Evolutionary conservation across 2,888 invertebrate genomes (phyloP).

Genomic region (Falcaria lacertinaria): DNA sequence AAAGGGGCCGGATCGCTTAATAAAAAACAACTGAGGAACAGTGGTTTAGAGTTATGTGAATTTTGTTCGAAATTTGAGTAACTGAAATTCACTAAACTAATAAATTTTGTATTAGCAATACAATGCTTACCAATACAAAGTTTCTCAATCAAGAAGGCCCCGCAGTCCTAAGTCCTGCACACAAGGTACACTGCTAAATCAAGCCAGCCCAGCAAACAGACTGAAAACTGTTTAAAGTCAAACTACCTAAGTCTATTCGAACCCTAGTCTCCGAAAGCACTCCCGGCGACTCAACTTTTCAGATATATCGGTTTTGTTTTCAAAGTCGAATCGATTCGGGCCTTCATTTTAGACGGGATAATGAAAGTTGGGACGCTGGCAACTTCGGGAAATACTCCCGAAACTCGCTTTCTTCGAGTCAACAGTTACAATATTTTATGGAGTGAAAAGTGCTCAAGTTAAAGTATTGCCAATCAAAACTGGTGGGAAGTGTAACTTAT

Average conservation of each 20-base stretch:
- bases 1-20: no score
- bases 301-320: conserved; percentile 62
- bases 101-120: no score
- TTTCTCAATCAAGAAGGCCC: no score
- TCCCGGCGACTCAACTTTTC: conserved; percentile 25
- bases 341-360: conserved; percentile 38
- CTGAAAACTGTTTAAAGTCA: conserved; percentile 43
- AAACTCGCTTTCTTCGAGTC: conserved; percentile 25
- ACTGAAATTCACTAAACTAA: no score
- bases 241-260: conserved; percentile 42
- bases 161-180: background rate
- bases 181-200: background rate
- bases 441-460: background rate
- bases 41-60: no score
- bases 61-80: no score
- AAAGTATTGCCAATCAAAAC: background rate
- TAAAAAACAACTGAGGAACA: no score
- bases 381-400: conserved; percentile 17
- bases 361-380: conserved; percentile 18
- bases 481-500: background rate
- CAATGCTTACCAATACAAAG: no score
- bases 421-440: conserved; percentile 8
- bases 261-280: conserved; percentile 14
- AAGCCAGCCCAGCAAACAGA: conserved; percentile 19
- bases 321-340: conserved; percentile 42